Evolutionary conservation across 1,140 invertebrate species (phyloP).

Genomic region (Contarinia nasturtii): DNA sequence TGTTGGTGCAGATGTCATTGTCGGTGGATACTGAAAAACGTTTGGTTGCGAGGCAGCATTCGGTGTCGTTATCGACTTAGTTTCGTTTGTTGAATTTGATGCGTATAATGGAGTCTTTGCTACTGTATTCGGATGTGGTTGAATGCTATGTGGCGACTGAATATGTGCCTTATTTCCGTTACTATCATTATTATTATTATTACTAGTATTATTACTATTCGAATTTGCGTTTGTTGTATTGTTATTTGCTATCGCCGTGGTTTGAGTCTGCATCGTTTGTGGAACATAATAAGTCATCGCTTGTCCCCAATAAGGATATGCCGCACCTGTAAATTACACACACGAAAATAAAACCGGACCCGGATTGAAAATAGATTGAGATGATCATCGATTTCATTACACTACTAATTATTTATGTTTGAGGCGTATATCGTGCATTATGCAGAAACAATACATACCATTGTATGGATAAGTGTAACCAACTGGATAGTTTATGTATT

Average conservation of each 20-base stretch:
- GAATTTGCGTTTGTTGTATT: no score
- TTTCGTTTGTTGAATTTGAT: conserved; percentile 10
- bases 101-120: conserved; percentile 12
- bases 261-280: conserved; percentile 5
- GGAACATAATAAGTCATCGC: conserved; percentile 22
- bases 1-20: conserved; percentile 10
- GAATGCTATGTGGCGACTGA: conserved; percentile 5
- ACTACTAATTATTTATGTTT: no score
- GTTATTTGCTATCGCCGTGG: neutral
- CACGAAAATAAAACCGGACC: neutral
- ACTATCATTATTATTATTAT: conserved; percentile 3
- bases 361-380: no score
- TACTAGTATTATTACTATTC: conserved; percentile 2
- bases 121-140: conserved; percentile 11
- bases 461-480: conserved; percentile 21
- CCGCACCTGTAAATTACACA: neutral
- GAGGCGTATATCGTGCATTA: no score
- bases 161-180: conserved; percentile 4
- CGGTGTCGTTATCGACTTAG: conserved; percentile 13
- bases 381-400: no score
- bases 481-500: conserved; percentile 21
- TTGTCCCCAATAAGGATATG: conserved; percentile 9
- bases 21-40: conserved; percentile 8
- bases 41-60: conserved; percentile 13
- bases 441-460: conserved; percentile 1